phyloP scores from a whole-genome alignment of 2,113 vertebrate genomes.

The Xenus cinereus region DNA sequence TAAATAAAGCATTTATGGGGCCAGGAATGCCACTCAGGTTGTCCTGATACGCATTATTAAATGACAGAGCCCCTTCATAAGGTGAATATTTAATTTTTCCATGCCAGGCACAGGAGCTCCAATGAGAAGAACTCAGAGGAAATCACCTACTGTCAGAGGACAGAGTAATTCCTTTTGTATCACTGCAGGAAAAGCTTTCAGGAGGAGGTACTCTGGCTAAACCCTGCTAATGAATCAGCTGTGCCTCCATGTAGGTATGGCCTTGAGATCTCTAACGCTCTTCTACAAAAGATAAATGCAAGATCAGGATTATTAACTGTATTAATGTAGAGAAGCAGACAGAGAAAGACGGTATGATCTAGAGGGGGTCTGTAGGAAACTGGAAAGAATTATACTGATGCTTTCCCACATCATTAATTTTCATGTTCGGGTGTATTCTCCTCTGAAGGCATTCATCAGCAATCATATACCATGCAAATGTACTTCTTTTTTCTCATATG shows the following conservation, averaged over 20 bases:
- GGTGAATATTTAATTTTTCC: neutral
- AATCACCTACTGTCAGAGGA: neutral
- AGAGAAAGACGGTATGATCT: neutral
- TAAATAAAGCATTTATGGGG: neutral
- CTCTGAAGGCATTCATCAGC: neutral
- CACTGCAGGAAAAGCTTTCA: neutral
- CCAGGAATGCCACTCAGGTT: neutral
- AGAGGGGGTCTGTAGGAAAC: neutral
- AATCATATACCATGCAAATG: neutral
- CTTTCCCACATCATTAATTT: neutral
- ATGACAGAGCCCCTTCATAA: neutral
- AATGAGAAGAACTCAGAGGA: neutral
- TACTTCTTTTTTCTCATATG: neutral
- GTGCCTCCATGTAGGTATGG: neutral
- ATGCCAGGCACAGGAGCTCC: neutral
- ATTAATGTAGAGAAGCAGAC: neutral
- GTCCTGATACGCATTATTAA: neutral
- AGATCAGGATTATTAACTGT: constrained; percentile 34
- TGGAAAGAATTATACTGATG: neutral
- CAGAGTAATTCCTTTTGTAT: neutral
- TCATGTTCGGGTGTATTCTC: neutral
- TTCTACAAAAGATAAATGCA: constrained; percentile 2
- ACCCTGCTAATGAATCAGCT: neutral
- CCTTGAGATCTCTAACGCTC: neutral
- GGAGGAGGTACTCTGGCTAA: neutral